Evolutionary conservation across 2,888 invertebrate genomes (phyloP).

Genomic region (Mythimna loreyi): DNA sequence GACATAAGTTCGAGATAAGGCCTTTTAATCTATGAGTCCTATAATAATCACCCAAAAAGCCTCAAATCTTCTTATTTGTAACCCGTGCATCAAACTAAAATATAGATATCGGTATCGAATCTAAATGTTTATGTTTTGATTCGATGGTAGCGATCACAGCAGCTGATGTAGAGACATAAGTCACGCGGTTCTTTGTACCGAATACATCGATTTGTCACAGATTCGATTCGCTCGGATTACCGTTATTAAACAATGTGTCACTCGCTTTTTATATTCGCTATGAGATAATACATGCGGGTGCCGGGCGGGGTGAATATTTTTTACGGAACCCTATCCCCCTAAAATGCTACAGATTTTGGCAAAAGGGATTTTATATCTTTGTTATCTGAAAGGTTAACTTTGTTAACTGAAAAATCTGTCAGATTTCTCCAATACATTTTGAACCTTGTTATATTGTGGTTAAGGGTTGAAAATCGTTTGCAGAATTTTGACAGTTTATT

Average conservation of each 20-base stretch:
- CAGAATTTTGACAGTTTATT: too few species aligned
- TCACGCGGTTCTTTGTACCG: slow-evolving; percentile 61
- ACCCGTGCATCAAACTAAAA: background rate
- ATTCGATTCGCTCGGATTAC: slow-evolving; percentile 64
- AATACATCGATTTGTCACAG: slow-evolving; percentile 66
- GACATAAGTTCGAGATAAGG: too few species aligned
- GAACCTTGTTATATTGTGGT: too few species aligned
- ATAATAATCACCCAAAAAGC: too few species aligned
- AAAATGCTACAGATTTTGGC: slow-evolving; percentile 11
- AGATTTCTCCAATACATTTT: too few species aligned
- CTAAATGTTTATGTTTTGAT: background rate
- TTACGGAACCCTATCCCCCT: background rate
- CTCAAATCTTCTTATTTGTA: background rate
- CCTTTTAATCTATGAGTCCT: too few species aligned
- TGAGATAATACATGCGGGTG: slow-evolving; percentile 32
- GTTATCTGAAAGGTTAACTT: too few species aligned
- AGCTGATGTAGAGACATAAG: slow-evolving; percentile 62
- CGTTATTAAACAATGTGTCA: slow-evolving; percentile 60
- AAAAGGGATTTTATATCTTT: background rate
- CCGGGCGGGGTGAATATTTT: slow-evolving; percentile 3
- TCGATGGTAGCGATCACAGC: slow-evolving; percentile 40
- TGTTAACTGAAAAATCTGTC: background rate
- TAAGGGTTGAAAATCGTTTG: too few species aligned
- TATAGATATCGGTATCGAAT: background rate
- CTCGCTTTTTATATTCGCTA: slow-evolving; percentile 38